These are phyloP conservation scores for Bufo gargarizans DNA, from an alignment of 2,113 vertebrate genomes.

Conservation along the genomic window DNA sequence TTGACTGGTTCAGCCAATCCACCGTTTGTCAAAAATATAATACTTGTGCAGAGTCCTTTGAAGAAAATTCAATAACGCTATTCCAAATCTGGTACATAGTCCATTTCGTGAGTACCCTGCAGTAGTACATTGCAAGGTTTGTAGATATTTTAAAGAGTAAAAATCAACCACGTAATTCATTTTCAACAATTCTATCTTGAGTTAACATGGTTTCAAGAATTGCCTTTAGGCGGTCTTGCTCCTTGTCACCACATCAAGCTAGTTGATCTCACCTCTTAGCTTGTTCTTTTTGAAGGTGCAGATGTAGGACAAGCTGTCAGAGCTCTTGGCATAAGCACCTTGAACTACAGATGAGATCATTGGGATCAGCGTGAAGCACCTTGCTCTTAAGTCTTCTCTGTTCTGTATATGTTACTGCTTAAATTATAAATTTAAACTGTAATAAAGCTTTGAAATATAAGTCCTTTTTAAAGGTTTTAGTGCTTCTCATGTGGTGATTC, in stretches of 20 bases:
- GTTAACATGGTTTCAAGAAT: not conserved
- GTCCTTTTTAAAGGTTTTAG: not conserved
- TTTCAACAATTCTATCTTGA: not conserved
- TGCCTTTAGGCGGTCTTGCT: slow-evolving; percentile 6
- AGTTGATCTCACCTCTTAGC: not conserved
- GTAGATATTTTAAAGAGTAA: not conserved
- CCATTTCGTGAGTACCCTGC: not conserved
- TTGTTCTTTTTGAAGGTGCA: slow-evolving; percentile 16
- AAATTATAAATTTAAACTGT: slow-evolving; percentile 12
- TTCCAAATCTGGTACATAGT: too few relatives aligned
- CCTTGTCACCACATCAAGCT: slow-evolving; percentile 21
- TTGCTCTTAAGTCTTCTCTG: not conserved
- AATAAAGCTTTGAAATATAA: slow-evolving; percentile 8
- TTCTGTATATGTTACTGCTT: not conserved
- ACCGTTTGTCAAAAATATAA: too few relatives aligned
- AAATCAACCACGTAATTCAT: not conserved
- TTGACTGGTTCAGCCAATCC: too few relatives aligned
- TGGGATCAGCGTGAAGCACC: not conserved
- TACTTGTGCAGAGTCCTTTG: too few relatives aligned
- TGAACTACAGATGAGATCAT: not conserved
- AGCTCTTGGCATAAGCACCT: not conserved
- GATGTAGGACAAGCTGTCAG: slow-evolving; percentile 20
- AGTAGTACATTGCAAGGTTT: not conserved
- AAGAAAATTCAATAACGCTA: too few relatives aligned
- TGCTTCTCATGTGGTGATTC: not conserved